Base-by-base conservation (phyloP, 2,113 vertebrate genomes). In the Edolisoma coerulescens region DNA sequence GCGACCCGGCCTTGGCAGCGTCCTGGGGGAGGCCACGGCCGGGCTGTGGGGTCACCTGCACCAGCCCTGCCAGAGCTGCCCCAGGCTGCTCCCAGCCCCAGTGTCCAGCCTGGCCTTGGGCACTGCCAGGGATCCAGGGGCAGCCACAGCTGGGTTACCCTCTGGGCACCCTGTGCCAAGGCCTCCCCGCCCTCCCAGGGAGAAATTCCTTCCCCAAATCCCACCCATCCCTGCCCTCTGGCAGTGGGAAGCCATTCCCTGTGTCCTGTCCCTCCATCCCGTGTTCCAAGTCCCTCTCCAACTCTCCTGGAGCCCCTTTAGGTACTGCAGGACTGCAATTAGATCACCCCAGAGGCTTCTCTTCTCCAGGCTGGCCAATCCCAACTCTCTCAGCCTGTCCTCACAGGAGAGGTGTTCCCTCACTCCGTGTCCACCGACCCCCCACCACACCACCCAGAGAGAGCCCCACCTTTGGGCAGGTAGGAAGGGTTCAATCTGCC, bases 351-450 rank as follows among this genome's bases (percentile, higher is more conserved):
- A 28, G 59, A 10, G 22, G 44, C 45, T 15, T 16, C 4, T 20
- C 18, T 6, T 28, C 59, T 10, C 3, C 35, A 13, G 30, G 32
- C 50, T 22, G 42, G 12, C 7, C 3, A 3, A 1, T 16, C 42
- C 42, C 67, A 44, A 4, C 50, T 16, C 9, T 35, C 26, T 0
- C 42, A 32, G 49, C 32, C 35, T 28, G 28, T 65, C 22, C 44
- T 18, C 35, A 6, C 21, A 33, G 75, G 11, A 22, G 15, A 27
- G 14, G 5, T 13, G 50, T 42, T 60, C 59, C 37, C n/a, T 7
- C 23, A 2, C 8, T 12, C 30, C 0, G 2, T 54, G 77, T 18
- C 24, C 50, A 4, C 7, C 0, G 0, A 1, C 2, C 30, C 26
- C 59, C 35, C 18, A 11, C 0, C 3, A 11, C 27, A 11, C 12